Percentiles rank a stretch among this genome's conserved stretches.
Evolutionary conservation across 2,888 invertebrate genomes (phyloP).

Genomic region (Xestia sexstrigata): DNA sequence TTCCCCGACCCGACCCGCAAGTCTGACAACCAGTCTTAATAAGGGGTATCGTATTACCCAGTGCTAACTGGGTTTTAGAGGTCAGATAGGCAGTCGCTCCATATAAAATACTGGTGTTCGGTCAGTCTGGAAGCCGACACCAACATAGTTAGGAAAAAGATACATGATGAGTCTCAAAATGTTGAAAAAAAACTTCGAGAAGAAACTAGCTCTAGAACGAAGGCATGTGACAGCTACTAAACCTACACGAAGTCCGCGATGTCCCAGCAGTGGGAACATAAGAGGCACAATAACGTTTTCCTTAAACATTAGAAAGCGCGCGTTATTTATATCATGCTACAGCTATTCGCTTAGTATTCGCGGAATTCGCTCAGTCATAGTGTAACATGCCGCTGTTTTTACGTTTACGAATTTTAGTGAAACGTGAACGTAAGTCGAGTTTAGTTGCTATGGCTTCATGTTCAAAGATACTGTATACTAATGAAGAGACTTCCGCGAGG

Average conservation of each 20-base stretch:
- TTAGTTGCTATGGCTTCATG: slow-evolving; percentile 13
- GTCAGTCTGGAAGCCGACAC: neutral
- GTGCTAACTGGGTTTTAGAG: neutral
- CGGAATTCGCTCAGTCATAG: slow-evolving; percentile 50
- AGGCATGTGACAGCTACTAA: neutral
- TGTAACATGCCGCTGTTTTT: slow-evolving; percentile 2
- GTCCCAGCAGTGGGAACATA: neutral
- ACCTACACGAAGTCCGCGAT: neutral
- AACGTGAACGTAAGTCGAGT: neutral
- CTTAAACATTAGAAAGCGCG: slow-evolving; percentile 41
- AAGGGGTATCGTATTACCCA: neutral
- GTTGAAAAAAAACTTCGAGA: neutral
- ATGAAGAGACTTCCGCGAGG: neutral
- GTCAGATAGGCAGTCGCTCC: neutral
- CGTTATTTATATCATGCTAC: slow-evolving; percentile 45
- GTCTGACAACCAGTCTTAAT: neutral
- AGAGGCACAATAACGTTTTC: slow-evolving; percentile 38
- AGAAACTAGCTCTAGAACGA: neutral
- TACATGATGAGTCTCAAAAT: neutral
- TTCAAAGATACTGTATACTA: neutral
- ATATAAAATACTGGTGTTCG: neutral
- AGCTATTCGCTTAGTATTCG: slow-evolving; percentile 48
- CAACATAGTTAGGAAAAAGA: neutral
- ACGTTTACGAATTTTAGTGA: slow-evolving; percentile 6
- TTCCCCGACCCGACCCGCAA: too few species aligned